Base-by-base conservation (phyloP, 2,888 invertebrate species). In the Diarsia brunnea region DNA sequence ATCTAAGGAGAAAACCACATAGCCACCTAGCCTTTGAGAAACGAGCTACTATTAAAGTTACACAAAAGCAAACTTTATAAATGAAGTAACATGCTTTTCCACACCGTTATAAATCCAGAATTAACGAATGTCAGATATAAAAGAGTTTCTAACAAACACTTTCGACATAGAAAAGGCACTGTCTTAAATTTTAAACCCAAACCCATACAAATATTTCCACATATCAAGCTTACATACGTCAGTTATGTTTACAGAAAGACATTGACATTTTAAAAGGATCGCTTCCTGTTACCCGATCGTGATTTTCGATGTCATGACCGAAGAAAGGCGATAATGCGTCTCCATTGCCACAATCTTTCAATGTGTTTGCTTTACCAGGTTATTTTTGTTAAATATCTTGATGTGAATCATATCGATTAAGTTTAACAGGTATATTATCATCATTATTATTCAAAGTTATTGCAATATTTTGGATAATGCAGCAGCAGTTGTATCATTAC, bases 211-310 rank as follows among this genome's bases (percentile, higher is more conserved):
- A 68, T 65, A 60, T 73, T 69, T 24, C 16, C 43, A 49, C 21
- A 75, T 72, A 60, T 45, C 49, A 68, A 63, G 69, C 38, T 63
- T 21, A 45, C 64, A 65, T 60, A 61, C 45, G 70, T 63, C 73
- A 31, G 60, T 67, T 73, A 69, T 65, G 68, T 77, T 65, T 68
- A 79, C 80, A 78, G 68, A 76, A 67, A 84, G 83, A 84, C 91
- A 90, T 90, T 93, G 95, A 95, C 95, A 92, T 94, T 95, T 95
- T 95, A 95, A 95, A 95, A 95, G 94, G 91, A 93, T 93, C 87
- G 88, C 91, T 93, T 95, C 94, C 94, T 90, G 93, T 68, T 89
- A 92, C 87, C 73, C 78, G 88, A 92, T 93, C 92, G 69, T 84
- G 86, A 79, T 82, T 82, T 85, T 85, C 74, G 82, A 74, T 78